Percentiles rank a stretch among this genome's conserved stretches.
Conservation (phyloP, 2,797 vertebrate genomes). For the Anomalospiza imberbis region DNA sequence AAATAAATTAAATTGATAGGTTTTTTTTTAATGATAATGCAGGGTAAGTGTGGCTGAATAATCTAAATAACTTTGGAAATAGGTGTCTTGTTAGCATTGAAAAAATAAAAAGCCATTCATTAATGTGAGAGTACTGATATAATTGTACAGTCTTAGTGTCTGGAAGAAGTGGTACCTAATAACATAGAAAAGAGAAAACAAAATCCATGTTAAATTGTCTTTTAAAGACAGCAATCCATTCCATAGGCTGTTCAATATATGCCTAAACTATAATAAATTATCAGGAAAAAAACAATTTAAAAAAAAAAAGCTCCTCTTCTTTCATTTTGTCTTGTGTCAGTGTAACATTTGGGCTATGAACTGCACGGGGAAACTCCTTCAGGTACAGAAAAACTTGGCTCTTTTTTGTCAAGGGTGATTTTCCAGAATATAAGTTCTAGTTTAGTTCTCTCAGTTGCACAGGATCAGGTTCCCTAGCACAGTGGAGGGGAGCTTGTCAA, state of each 20-base stretch:
- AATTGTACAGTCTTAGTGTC: background rate
- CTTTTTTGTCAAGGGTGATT: background rate
- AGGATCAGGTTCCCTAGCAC: background rate
- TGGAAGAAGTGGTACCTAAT: background rate
- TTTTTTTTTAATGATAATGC: background rate
- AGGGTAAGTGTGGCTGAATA: background rate
- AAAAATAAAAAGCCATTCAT: background rate
- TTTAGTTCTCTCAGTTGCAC: background rate
- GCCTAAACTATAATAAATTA: background rate
- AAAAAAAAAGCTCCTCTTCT: background rate
- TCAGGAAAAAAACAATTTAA: too few species aligned
- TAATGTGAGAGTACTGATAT: background rate
- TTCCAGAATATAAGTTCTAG: background rate
- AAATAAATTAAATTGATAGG: background rate
- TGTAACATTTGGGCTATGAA: background rate
- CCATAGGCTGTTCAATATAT: background rate
- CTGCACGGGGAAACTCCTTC: background rate
- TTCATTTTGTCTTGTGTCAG: background rate
- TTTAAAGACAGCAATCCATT: background rate
- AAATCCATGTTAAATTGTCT: background rate
- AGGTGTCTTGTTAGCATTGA: background rate
- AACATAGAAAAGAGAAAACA: background rate
- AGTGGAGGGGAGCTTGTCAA: background rate
- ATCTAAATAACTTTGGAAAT: conserved; percentile 1
- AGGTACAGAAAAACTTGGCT: background rate